phyloP scores from a whole-genome alignment of 2,797 vertebrate species.

The Psittacula derbiana region DNA sequence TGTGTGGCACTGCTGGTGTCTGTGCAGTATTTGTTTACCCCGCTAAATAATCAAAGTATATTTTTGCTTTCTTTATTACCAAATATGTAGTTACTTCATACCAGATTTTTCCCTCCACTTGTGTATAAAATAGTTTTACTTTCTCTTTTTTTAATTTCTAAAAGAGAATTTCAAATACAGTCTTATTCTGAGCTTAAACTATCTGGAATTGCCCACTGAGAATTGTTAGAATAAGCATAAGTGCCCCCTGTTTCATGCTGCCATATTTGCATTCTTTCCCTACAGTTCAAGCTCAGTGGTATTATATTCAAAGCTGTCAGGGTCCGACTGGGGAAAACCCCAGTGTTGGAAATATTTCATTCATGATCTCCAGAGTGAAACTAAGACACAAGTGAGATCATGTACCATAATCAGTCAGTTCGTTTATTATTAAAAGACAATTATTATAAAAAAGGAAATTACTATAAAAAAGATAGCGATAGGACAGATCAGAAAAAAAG shows the following conservation, averaged over 20 bases:
- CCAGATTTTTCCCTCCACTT: background rate
- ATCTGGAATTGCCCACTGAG: background rate
- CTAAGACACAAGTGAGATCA: background rate
- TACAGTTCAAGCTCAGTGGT: background rate
- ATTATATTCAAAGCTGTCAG: background rate
- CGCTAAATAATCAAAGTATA: background rate
- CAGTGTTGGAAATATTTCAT: background rate
- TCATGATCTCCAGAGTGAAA: background rate
- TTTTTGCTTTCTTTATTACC: background rate
- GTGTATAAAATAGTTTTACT: background rate
- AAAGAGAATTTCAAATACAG: background rate
- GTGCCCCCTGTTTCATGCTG: background rate
- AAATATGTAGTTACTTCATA: background rate
- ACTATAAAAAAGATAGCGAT: background rate
- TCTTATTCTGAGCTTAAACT: background rate
- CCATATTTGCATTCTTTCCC: background rate
- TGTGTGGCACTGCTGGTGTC: background rate
- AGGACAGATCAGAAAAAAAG: background rate
- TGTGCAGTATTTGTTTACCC: background rate
- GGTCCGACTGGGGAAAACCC: background rate
- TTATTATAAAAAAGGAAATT: background rate
- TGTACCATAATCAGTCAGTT: background rate
- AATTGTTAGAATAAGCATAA: background rate
- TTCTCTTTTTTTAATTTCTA: accelerated
- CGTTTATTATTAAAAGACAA: background rate